Evolutionary conservation across 2,888 invertebrate genomes (phyloP).

Genomic region (Nephrotoma guestfalica): DNA sequence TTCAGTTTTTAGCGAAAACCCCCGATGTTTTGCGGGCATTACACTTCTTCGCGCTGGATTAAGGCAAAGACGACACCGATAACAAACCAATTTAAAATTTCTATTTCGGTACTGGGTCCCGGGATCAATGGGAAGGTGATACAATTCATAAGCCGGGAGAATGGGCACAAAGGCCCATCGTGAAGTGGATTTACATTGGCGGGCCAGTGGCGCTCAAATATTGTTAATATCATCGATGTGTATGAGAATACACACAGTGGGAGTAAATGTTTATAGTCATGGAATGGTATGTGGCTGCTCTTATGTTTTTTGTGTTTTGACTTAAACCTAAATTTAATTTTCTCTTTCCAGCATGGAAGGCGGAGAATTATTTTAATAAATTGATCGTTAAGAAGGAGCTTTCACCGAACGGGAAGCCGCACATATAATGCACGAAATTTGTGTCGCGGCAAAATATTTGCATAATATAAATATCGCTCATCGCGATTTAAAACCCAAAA

Average conservation of each 20-base stretch:
- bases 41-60: neutral
- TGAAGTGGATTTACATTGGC: slow-evolving; percentile 93
- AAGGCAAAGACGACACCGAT: slow-evolving; percentile 59
- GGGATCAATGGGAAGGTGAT: slow-evolving; percentile 99
- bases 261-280: slow-evolving; percentile 86
- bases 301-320: neutral
- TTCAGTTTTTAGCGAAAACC: too few species aligned
- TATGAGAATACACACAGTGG: slow-evolving; percentile 94
- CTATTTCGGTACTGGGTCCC: slow-evolving; percentile 82
- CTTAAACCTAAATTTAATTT: neutral
- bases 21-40: neutral
- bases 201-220: slow-evolving; percentile 80
- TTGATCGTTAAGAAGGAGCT: slow-evolving; percentile 84
- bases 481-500: slow-evolving; percentile 95
- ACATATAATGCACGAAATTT: slow-evolving; percentile 92
- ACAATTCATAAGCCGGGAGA: slow-evolving; percentile 70
- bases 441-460: slow-evolving; percentile 83
- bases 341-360: slow-evolving; percentile 70
- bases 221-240: slow-evolving; percentile 81
- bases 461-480: slow-evolving; percentile 94
- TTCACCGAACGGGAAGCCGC: slow-evolving; percentile 96
- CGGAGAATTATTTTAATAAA: slow-evolving; percentile 92
- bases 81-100: slow-evolving; percentile 82
- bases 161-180: slow-evolving; percentile 75
- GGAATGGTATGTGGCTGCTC: slow-evolving; percentile 63